Percentiles rank a stretch among this genome's conserved stretches.
phyloP scores from a whole-genome alignment of 2,113 vertebrate genomes.

The Scytalopus superciliaris region DNA sequence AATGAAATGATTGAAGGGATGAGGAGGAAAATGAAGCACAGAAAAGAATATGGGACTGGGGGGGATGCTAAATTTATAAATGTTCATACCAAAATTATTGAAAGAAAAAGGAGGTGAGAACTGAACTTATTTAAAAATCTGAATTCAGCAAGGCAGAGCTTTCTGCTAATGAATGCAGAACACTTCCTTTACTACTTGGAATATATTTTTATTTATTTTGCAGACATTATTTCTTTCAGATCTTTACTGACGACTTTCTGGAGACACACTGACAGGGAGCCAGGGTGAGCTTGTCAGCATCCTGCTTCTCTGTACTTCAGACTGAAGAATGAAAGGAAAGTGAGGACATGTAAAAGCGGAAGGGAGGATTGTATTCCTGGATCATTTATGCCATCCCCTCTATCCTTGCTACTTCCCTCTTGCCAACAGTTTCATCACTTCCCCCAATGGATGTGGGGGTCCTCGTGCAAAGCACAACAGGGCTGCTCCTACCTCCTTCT shows the following conservation, averaged over 20 bases:
- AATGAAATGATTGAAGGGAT: neutral
- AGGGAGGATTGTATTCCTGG: neutral
- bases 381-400: neutral
- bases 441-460: neutral
- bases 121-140: neutral
- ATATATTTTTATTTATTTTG: constrained; percentile 6
- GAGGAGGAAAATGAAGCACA: neutral
- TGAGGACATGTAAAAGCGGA: neutral
- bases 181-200: neutral
- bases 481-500: neutral
- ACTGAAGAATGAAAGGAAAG: neutral
- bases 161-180: neutral
- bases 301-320: neutral
- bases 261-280: neutral
- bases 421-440: neutral
- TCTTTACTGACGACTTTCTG: neutral
- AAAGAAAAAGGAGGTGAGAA: neutral
- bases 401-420: neutral
- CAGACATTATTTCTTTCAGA: neutral
- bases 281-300: neutral
- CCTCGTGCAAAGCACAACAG: neutral
- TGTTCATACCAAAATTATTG: neutral
- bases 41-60: neutral
- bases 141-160: neutral
- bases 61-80: neutral